Evolutionary conservation across 2,888 invertebrate genomes (phyloP).

Genomic region (Panorpa germanica): DNA sequence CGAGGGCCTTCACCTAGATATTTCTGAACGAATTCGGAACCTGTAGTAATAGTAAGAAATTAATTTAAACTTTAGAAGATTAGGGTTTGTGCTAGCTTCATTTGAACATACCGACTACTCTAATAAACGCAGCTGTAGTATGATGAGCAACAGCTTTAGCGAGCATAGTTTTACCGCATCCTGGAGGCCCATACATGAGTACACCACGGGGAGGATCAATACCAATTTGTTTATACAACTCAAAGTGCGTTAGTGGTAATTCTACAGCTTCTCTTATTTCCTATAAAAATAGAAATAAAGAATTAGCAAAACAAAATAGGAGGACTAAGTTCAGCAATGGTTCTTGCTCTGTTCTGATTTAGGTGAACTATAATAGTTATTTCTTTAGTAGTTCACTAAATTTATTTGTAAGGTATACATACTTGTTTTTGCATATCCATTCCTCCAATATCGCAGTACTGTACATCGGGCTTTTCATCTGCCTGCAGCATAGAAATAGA

Average conservation of each 20-base stretch:
- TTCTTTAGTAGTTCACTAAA: too few relatives aligned
- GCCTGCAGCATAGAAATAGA: slow-evolving; percentile 95
- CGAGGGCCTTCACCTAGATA: slow-evolving; percentile 97
- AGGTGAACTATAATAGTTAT: too few relatives aligned
- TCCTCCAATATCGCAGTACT: slow-evolving; percentile 95
- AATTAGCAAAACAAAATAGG: too few relatives aligned
- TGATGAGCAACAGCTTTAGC: slow-evolving; percentile 98
- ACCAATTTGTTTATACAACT: slow-evolving; percentile 95
- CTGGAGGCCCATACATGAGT: slow-evolving; percentile 98
- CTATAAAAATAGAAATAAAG: too few relatives aligned
- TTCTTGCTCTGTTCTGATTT: too few relatives aligned
- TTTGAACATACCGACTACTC: too few relatives aligned
- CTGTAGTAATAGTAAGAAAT: too few relatives aligned
- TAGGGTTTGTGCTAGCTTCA: too few relatives aligned
- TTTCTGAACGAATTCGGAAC: slow-evolving; percentile 99
- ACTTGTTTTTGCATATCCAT: slow-evolving; percentile 99
- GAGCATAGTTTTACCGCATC: slow-evolving; percentile 98
- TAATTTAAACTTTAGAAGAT: too few relatives aligned
- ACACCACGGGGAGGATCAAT: slow-evolving; percentile 98
- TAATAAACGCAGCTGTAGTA: slow-evolving; percentile 96
- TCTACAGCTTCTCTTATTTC: slow-evolving; percentile 98
- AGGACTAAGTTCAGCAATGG: too few relatives aligned
- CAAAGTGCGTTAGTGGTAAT: slow-evolving; percentile 93
- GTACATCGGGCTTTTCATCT: slow-evolving; percentile 97
- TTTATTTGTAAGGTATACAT: too few relatives aligned